Evolutionary conservation across 1,140 invertebrate genomes (phyloP), one percentile per base, ranked within the genome.

Genomic region (Sycobia sp.): DNA sequence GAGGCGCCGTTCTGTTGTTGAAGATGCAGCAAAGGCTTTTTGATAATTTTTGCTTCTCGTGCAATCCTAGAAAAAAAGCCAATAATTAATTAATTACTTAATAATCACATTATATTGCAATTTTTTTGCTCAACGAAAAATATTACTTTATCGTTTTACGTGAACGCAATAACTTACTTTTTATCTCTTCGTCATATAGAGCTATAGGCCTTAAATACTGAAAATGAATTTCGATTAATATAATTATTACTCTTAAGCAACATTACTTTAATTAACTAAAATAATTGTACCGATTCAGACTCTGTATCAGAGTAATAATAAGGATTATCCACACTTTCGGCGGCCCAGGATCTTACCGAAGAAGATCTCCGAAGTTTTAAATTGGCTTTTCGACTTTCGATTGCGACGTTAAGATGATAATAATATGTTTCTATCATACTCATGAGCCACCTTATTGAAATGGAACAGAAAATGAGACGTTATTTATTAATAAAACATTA

Each of bases 361-460:
- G n/a, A 34, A 4, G 50, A 50, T 29, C 49, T 38, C 10, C 32
- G 27, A 18, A 2, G 11, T 36, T 60, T 60, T 32, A n/a, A 1
- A 16, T 49, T 55, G 1, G 0, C 23, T 49, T 23, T 55, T 18
- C 20, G 49, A 20, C n/a, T 0, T 11, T 44, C 9, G 8, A 59
- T 32, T 14, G 34, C 41, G 22, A 23, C 20, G 9, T 51, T 39
- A 3, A 55, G 10, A 3, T 54, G 14, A 1, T 60, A 23, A 13
- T 65, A 65, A 27, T 60, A 22, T 0, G 20, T 1, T 2, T 25
- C 9, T 38, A 65, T 65, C 1, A 36, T n/a, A 1, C 36, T 7
- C 1, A 65, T 18, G 10, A 65, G 16, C 63, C 63, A 65, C 8
- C 63, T 65, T 22, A 22, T n/a, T n/a, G n/a, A n/a, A n/a, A n/a